Base-by-base conservation (phyloP, 2,113 vertebrate genomes). In the Ranitomeya imitator region DNA sequence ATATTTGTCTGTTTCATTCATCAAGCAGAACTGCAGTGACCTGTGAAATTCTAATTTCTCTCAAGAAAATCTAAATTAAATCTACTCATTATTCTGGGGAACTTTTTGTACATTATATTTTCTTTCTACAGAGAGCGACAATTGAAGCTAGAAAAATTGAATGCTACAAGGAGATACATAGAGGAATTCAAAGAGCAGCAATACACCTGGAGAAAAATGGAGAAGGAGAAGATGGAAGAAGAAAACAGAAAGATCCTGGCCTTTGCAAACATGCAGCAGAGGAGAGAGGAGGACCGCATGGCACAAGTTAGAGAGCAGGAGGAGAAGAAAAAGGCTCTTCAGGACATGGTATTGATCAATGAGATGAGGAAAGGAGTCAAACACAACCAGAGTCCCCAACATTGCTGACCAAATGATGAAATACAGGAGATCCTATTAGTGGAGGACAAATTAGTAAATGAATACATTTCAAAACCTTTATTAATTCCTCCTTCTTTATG, bases 181-280 rank as follows among this genome's bases (percentile, higher is more conserved):
- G 95, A 97, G 83, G 96, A 98, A 87, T 98, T 97, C 91, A 94
- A 96, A 92, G 95, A 91, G 89, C 94, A 97, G 86, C 97, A 96
- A 90, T 93, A 92, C 0, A 84, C 95, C 26, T 98, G 97, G 97
- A 96, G 92, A 85, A 93, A 89, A 89, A 94, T 95, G 95, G 97
- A 98, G 91, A 92, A 63, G 37, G 95, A 97, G 82, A 96, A 95
- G 92, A 95, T 96, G 93, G 97, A 99, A 90, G 96, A 95, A 10
- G 98, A 99, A 93, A 99, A 99, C 83, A 93, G 91, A 84, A 96
- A 94, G 92, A 97, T 99, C 90, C 26, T 92, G 92, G 97, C 96
- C 86, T 99, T 97, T 92, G 93, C 93, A 2, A 94, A 81, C 26
- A 90, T 94, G 65, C 96, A 96, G 89, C 92, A 89, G 91, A 93